phyloP scores from a whole-genome alignment of 2,888 invertebrate genomes.

The Epinotia bilunana region DNA sequence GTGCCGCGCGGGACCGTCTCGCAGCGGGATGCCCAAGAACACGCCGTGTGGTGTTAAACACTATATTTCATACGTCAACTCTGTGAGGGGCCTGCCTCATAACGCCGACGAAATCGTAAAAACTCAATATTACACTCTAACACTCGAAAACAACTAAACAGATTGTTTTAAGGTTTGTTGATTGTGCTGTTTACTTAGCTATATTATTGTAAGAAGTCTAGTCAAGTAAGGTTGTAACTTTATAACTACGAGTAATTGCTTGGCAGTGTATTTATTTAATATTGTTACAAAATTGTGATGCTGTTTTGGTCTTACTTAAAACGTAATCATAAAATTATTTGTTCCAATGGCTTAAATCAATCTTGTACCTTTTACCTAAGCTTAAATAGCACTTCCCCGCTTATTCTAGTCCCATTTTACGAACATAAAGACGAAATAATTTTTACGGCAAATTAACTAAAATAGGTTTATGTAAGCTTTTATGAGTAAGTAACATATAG shows the following conservation, averaged over 20 bases:
- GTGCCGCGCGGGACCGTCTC: slow-evolving; percentile 46
- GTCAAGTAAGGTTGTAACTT: slow-evolving; percentile 3
- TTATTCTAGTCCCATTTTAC: too few species aligned
- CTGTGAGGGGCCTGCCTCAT: slow-evolving; percentile 70
- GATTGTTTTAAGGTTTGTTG: slow-evolving; percentile 15
- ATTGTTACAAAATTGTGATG: too few species aligned
- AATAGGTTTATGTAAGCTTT: too few species aligned
- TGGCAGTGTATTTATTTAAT: background rate
- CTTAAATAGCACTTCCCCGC: too few species aligned
- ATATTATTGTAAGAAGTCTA: slow-evolving; percentile 17
- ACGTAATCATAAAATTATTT: background rate
- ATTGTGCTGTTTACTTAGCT: slow-evolving; percentile 23
- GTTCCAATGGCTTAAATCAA: background rate
- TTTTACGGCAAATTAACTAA: too few species aligned
- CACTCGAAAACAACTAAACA: slow-evolving; percentile 48
- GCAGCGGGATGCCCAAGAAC: slow-evolving; percentile 61
- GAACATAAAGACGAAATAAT: too few species aligned
- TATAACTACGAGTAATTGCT: background rate
- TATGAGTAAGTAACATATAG: too few species aligned
- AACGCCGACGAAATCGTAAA: slow-evolving; percentile 69
- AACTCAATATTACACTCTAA: slow-evolving; percentile 62
- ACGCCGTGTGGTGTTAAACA: slow-evolving; percentile 79
- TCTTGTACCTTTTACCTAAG: too few species aligned
- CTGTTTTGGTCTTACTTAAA: too few species aligned
- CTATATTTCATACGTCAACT: slow-evolving; percentile 76